phyloP scores from a whole-genome alignment of 2,888 invertebrate species.

The Xestobium rufovillosum region DNA sequence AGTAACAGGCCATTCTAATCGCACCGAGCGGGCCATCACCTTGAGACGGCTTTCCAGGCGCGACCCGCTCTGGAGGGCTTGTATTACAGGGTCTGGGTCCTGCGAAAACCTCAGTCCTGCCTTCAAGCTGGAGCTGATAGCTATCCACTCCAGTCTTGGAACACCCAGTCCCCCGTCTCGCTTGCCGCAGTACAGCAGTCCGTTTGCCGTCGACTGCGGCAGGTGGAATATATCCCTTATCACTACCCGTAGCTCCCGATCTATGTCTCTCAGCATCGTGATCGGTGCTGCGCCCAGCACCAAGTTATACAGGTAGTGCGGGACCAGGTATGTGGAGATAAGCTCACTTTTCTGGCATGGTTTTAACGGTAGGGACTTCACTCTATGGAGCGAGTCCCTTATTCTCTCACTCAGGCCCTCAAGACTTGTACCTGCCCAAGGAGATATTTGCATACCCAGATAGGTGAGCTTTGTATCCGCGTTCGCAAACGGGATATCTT shows the following conservation, averaged over 20 bases:
- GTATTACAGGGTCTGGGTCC: too few species aligned
- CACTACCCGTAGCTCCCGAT: slow-evolving; percentile 28
- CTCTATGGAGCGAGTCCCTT: slow-evolving; percentile 20
- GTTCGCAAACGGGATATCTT: slow-evolving; percentile 21
- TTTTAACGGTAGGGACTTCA: slow-evolving; percentile 31
- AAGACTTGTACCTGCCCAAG: slow-evolving; percentile 24
- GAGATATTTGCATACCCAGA: slow-evolving; percentile 30
- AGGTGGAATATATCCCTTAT: slow-evolving; percentile 28
- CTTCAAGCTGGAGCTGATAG: slow-evolving; percentile 18
- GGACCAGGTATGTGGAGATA: slow-evolving; percentile 35
- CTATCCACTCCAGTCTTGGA: slow-evolving; percentile 26
- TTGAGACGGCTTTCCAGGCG: too few species aligned
- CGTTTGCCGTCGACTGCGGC: slow-evolving; percentile 24
- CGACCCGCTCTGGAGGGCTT: too few species aligned
- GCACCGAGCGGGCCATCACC: too few species aligned
- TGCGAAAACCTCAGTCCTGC: too few species aligned
- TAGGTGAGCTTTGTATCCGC: slow-evolving; percentile 28
- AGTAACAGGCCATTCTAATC: too few species aligned
- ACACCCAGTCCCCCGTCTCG: slow-evolving; percentile 33
- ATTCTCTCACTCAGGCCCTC: slow-evolving; percentile 21
- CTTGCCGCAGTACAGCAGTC: slow-evolving; percentile 28
- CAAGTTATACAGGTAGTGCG: slow-evolving; percentile 35
- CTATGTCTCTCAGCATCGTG: slow-evolving; percentile 21
- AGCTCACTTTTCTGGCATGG: slow-evolving; percentile 37
- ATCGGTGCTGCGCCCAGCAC: slow-evolving; percentile 28